Base-by-base conservation (phyloP, 2,113 vertebrate species). In the Haemorhous mexicanus region DNA sequence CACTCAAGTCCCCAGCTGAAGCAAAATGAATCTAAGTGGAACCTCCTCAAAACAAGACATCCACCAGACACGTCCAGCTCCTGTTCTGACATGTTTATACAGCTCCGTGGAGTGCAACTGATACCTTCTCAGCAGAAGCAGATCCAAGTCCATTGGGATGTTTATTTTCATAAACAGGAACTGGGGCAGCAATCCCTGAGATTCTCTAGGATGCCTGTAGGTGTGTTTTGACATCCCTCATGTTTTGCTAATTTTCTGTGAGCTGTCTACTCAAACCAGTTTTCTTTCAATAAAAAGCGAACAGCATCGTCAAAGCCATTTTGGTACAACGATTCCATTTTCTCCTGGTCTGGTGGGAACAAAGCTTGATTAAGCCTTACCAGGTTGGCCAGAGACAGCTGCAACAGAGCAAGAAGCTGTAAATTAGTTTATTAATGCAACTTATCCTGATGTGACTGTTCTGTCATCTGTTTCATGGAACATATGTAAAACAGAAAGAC, bases 341-440 rank as follows among this genome's bases (percentile, higher is more conserved):
- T 91, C 66, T 73, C 33, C 72, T 80, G 61, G 58, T 96, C 50
- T 4, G 99, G 99, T 13, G 99, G 99, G 95, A 99, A 99, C 37
- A 99, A 96, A 73, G 98, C 98, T 87, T 96, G 98, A 93, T 97
- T 98, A 89, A 99, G 97, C 67, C 98, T 97, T 95, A 97, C 85
- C 44, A 99, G 24, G 95, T 99, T 99, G 43, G 98, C 97, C 89
- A 97, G 2, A 16, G 99, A 99, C 83, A 99, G n/a, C 99, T 99
- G 95, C 77, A 91, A 93, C 30, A 93, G 78, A 95, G 55, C 27
- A 2, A 80, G 61, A 50, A 41, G 49, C 13, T 16, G 2, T 32
- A 63, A 44, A 69, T 83, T n/a, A 23, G 14, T 30, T 50, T 21
- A 56, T 41, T 58, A 81, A 55, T 30, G 11, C 35, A 84, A 84